Percentiles rank a stretch among this genome's conserved stretches.
phyloP scores from a whole-genome alignment of 2,113 vertebrate genomes.

The Acanthisitta chloris region DNA sequence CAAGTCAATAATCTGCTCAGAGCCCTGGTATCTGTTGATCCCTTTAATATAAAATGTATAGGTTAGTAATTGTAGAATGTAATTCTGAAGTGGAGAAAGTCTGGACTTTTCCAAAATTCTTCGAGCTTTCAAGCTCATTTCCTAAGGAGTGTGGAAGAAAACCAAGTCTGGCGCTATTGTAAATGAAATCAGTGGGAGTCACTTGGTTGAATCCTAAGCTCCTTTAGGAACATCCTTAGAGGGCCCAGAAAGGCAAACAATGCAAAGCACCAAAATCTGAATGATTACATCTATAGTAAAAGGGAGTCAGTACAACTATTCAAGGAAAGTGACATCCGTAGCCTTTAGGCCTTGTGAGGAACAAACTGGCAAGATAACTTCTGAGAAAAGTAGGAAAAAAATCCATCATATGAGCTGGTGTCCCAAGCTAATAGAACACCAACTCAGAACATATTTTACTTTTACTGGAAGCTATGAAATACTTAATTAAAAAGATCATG shows the following conservation, averaged over 20 bases:
- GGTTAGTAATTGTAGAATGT: not conserved
- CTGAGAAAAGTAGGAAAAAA: not conserved
- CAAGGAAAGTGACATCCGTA: not conserved
- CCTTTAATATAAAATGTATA: rapidly evolving
- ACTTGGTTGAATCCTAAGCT: not conserved
- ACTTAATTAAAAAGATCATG: slow-evolving; percentile 24
- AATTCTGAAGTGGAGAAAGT: not conserved
- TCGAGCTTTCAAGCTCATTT: not conserved
- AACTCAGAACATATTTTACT: not conserved
- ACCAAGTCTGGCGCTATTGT: not conserved
- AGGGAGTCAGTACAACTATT: not conserved
- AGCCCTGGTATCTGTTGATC: not conserved
- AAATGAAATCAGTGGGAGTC: not conserved
- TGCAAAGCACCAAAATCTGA: not conserved
- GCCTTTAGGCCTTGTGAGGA: not conserved
- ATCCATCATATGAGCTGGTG: not conserved
- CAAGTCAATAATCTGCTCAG: rapidly evolving
- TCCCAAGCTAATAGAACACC: not conserved
- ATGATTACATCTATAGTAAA: not conserved
- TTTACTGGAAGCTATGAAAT: slow-evolving; percentile 15
- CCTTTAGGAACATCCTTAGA: not conserved
- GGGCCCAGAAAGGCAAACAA: not conserved
- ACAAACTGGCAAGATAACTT: not conserved
- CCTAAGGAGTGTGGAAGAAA: not conserved
- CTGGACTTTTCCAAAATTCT: not conserved